phyloP scores from a whole-genome alignment of 2,113 vertebrate genomes.

The Ivindomyrus marchei region DNA sequence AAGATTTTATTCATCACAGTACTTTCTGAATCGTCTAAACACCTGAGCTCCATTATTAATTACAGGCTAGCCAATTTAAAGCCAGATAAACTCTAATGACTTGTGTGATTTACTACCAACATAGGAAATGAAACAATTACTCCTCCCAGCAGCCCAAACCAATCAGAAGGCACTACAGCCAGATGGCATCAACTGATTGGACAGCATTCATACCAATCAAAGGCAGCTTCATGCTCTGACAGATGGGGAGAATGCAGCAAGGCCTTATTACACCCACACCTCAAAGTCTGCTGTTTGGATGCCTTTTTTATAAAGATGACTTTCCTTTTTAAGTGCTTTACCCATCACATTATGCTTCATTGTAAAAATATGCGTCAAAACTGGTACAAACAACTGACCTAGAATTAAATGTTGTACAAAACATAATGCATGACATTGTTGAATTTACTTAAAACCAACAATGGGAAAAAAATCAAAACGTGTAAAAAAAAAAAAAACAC shows the following conservation, averaged over 20 bases:
- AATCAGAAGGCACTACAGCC: conserved; percentile 8
- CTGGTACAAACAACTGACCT: background rate
- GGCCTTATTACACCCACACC: background rate
- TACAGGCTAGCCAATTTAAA: background rate
- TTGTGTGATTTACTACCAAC: background rate
- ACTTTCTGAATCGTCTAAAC: background rate
- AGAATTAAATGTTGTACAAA: background rate
- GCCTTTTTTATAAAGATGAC: background rate
- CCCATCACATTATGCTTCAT: background rate
- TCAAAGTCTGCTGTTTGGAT: background rate
- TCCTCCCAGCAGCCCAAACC: background rate
- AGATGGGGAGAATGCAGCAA: conserved; percentile 5
- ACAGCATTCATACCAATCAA: background rate
- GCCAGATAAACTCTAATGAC: background rate
- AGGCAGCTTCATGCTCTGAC: background rate
- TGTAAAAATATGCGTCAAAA: background rate
- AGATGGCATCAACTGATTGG: conserved; percentile 22
- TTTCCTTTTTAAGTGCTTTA: background rate
- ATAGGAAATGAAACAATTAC: conserved; percentile 5
- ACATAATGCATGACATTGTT: background rate
- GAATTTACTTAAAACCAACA: background rate
- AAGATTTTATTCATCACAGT: background rate
- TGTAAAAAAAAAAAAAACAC: background rate
- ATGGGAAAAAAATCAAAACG: background rate
- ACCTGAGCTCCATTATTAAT: background rate